Evolutionary conservation across 1,140 invertebrate genomes (phyloP).

Genomic region (Acromyrmex echinatior): DNA sequence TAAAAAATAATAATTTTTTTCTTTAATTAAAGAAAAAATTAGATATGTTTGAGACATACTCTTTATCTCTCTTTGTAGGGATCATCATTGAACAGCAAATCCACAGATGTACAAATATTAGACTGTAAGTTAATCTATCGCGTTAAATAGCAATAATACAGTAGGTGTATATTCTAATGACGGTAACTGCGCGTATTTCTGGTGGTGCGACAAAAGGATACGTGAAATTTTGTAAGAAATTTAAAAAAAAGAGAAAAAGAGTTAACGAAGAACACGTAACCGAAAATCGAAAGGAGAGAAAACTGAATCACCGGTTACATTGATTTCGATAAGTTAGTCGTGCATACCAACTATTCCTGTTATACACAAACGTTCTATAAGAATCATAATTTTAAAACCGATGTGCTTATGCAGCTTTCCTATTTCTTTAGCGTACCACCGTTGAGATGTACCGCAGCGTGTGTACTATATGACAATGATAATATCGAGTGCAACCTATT

Average conservation of each 20-base stretch:
- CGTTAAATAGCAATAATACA: slow-evolving; percentile 83
- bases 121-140: slow-evolving; percentile 78
- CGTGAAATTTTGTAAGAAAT: not conserved
- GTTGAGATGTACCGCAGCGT: slow-evolving; percentile 42
- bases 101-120: slow-evolving; percentile 83
- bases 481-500: slow-evolving; percentile 69
- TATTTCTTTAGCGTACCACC: slow-evolving; percentile 65
- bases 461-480: slow-evolving; percentile 58
- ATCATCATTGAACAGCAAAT: slow-evolving; percentile 71
- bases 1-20: not conserved
- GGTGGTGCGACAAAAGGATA: slow-evolving; percentile 62
- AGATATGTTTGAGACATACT: slow-evolving; percentile 73
- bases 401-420: slow-evolving; percentile 1
- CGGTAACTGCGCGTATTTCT: slow-evolving; percentile 55
- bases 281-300: not conserved
- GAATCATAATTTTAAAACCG: not conserved
- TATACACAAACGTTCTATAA: not conserved
- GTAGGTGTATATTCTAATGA: slow-evolving; percentile 80
- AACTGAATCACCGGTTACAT: not conserved
- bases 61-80: slow-evolving; percentile 62
- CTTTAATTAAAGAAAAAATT: not conserved
- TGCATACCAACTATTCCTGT: not conserved
- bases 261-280: not conserved
- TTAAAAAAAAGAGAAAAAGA: not conserved
- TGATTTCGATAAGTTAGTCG: not conserved